Conservation (phyloP, 2,113 vertebrate genomes). For the Tympanuchus pallidicinctus region DNA sequence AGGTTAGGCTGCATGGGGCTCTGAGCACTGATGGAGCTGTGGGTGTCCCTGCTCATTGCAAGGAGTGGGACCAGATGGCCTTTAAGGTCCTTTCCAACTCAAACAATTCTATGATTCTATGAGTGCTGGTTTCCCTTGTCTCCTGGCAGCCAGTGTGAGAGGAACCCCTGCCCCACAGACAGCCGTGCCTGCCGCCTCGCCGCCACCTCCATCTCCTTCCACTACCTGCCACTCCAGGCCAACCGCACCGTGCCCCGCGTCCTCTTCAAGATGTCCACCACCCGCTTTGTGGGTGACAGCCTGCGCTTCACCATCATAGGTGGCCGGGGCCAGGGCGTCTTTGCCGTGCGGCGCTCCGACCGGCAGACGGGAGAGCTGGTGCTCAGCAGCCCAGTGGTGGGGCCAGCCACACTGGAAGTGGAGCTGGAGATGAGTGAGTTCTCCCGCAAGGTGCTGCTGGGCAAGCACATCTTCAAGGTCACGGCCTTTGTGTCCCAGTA, state of each 20-base stretch:
- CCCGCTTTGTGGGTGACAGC: conserved; percentile 77
- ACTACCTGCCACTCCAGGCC: conserved; percentile 85
- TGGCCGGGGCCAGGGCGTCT: conserved; percentile 57
- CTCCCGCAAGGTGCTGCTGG: conserved; percentile 80
- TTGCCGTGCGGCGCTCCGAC: conserved; percentile 81
- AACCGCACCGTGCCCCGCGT: conserved; percentile 80
- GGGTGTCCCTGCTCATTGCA: no score
- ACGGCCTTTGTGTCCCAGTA: conserved; percentile 86
- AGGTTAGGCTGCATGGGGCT: no score
- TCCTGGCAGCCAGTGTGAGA: conserved; percentile 84
- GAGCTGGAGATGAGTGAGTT: conserved; percentile 91
- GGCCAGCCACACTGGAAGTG: conserved; percentile 82
- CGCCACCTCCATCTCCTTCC: conserved; percentile 85
- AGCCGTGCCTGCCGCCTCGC: conserved; percentile 80
- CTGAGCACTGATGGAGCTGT: no score
- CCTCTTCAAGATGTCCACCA: conserved; percentile 86
- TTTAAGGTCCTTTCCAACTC: neutral
- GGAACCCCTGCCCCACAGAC: conserved; percentile 84
- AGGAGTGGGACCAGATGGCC: no score
- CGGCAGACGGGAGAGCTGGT: conserved; percentile 85
- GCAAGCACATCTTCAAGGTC: conserved; percentile 87
- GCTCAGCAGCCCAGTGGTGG: conserved; percentile 79
- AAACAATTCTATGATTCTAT: neutral
- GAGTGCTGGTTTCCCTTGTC: neutral
- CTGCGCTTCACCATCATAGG: conserved; percentile 81